Percentiles rank a stretch among this genome's conserved stretches.
Conservation (phyloP, 1,140 invertebrate species). For the Drosophila auraria region DNA sequence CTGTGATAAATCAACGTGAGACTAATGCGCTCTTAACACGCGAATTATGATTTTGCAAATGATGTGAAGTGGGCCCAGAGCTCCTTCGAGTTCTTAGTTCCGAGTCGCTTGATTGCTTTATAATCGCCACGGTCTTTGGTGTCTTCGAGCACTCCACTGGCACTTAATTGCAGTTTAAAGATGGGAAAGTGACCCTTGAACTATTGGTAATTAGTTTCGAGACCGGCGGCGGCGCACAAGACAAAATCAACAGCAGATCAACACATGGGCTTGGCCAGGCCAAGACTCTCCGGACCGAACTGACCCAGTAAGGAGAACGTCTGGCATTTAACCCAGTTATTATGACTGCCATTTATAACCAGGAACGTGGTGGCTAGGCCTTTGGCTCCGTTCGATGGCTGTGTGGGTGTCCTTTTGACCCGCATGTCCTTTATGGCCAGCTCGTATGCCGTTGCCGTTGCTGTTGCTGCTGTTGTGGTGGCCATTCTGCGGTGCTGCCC, state of each 20-base stretch:
- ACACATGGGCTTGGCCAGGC: constrained; percentile 51
- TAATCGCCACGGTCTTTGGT: constrained; percentile 62
- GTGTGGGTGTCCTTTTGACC: constrained; percentile 80
- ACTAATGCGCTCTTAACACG: constrained; percentile 84
- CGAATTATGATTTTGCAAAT: constrained; percentile 84
- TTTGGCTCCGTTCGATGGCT: constrained; percentile 47
- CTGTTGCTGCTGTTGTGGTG: constrained; percentile 66
- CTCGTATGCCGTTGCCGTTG: constrained; percentile 24
- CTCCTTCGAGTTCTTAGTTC: background rate
- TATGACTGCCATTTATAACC: constrained; percentile 80
- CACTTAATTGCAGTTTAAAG: constrained; percentile 80
- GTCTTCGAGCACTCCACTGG: constrained; percentile 6
- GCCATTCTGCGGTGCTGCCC: constrained; percentile 68
- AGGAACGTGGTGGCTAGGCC: constrained; percentile 38
- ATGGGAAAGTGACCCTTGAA: constrained; percentile 66
- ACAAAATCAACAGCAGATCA: constrained; percentile 75
- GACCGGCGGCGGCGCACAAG: constrained; percentile 30
- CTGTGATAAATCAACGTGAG: constrained; percentile 84
- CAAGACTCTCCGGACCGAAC: constrained; percentile 31
- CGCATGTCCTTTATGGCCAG: constrained; percentile 76
- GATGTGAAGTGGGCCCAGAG: constrained; percentile 60
- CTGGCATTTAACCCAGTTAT: constrained; percentile 80
- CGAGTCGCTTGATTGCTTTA: constrained; percentile 75
- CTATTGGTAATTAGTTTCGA: constrained; percentile 79
- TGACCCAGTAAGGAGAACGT: constrained; percentile 61